A percentile compares a stretch with the other conserved stretches of the same genome.
phyloP scores from a whole-genome alignment of 2,113 vertebrate genomes.

The Catharus bicknelli region DNA sequence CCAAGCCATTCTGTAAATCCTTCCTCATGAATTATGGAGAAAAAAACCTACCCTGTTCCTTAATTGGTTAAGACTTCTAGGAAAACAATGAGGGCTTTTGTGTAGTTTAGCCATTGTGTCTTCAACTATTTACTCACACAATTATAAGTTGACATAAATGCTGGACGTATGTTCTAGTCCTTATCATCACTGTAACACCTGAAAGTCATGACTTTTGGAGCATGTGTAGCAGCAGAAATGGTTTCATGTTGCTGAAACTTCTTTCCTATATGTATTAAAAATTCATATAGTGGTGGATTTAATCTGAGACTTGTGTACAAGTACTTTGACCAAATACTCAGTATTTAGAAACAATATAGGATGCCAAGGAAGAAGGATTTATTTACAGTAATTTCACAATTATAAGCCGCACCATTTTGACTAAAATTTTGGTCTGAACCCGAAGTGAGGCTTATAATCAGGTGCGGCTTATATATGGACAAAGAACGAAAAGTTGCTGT shows the following conservation, averaged over 20 bases:
- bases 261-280: background rate
- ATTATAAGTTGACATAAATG: background rate
- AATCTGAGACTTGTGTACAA: background rate
- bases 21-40: background rate
- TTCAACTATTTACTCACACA: background rate
- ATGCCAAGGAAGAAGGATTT: background rate
- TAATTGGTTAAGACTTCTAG: background rate
- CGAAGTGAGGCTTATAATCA: no score
- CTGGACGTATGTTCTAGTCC: rapidly evolving
- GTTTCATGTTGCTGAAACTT: background rate
- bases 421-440: no score
- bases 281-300: background rate
- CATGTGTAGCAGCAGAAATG: background rate
- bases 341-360: background rate
- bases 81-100: background rate
- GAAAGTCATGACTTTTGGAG: background rate
- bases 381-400: background rate
- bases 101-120: background rate
- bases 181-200: background rate
- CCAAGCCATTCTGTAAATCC: background rate
- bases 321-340: background rate
- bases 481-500: no score
- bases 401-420: no score
- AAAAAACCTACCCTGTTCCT: background rate
- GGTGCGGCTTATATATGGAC: no score